Conservation (phyloP, 1,140 invertebrate species). For the Drosophila subpulchrella region DNA sequence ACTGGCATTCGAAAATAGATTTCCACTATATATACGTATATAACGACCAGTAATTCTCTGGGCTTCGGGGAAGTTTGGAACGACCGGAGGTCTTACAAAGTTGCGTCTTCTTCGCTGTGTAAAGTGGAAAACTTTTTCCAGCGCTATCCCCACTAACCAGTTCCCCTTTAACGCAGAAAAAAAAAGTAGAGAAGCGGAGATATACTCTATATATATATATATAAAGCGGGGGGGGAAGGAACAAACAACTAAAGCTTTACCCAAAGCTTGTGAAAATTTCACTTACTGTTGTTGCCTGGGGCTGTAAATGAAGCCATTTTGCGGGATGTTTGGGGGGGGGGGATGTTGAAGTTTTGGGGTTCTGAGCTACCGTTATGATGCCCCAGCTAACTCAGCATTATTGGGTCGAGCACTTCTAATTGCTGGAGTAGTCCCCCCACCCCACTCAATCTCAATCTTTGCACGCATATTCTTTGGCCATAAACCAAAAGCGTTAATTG, state of each 20-base stretch:
- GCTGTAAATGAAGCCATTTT: slow-evolving; percentile 72
- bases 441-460: not conserved
- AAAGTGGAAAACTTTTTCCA: slow-evolving; percentile 76
- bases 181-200: slow-evolving; percentile 9
- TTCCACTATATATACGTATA: slow-evolving; percentile 60
- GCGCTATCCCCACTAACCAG: slow-evolving; percentile 34
- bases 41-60: slow-evolving; percentile 42
- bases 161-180: slow-evolving; percentile 6
- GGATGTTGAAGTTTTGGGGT: not conserved
- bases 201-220: not conserved
- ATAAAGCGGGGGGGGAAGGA: not conserved
- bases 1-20: slow-evolving; percentile 80
- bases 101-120: slow-evolving; percentile 49
- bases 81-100: slow-evolving; percentile 40
- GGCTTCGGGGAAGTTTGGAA: slow-evolving; percentile 28
- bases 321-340: not conserved
- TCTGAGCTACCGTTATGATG: slow-evolving; percentile 19
- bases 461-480: slow-evolving; percentile 28
- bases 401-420: slow-evolving; percentile 44
- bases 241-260: slow-evolving; percentile 46
- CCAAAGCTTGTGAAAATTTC: slow-evolving; percentile 52
- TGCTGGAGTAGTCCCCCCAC: slow-evolving; percentile 6
- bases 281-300: slow-evolving; percentile 37
- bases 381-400: slow-evolving; percentile 45
- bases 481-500: slow-evolving; percentile 62